Base-by-base conservation (phyloP, 2,888 invertebrate genomes). In the Frankliniella intonsa region DNA sequence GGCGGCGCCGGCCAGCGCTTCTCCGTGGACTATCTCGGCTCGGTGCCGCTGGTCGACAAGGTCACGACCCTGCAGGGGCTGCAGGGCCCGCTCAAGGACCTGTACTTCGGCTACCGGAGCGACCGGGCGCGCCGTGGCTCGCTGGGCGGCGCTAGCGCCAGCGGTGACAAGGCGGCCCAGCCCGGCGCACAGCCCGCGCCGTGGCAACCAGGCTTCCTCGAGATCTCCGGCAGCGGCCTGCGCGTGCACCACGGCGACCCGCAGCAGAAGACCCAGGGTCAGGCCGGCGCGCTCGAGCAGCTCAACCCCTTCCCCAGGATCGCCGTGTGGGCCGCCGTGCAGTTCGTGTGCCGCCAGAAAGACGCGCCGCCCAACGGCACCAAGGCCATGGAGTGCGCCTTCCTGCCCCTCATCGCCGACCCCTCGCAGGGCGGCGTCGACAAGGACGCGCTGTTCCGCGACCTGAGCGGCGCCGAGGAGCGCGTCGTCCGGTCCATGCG, bases 291-390 rank as follows among this genome's bases (percentile, higher is more conserved):
- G 25, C 82, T 82, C 1, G 85, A 84, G 83, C 88, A 89, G 82
- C 88, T 94, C 82, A 96, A 96, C 86, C 94, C 96, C 2, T 97
- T 96, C 86, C 94, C 96, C 27, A 94, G 95, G 80, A 97, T 97
- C 88, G 96, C 96, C 1, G 96, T 97, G 2, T 97, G 97, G 97
- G 96, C 96, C 25, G 96, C 96, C 0, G 93, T 97, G 2, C 95
- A 95, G 87, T 94, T 96, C 87, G 93, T 94, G 11, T 91, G 94
- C 27, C 93, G 93, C 25, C 17, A 55, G 69, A 22, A 12, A 9
- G 69, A 9, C 69, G 69, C 25, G 10, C 11, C 22, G 0, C 69
- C 22, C 69, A 22, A 12, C 69, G 55, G 55, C 38, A 38, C 80
- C 22, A 51, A 81, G 22, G 82, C 62, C 1, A 82, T 90, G 80